These are phyloP conservation scores for Macrosiphum euphorbiae DNA, from an alignment of 2,888 invertebrate species.

Conservation along the genomic window DNA sequence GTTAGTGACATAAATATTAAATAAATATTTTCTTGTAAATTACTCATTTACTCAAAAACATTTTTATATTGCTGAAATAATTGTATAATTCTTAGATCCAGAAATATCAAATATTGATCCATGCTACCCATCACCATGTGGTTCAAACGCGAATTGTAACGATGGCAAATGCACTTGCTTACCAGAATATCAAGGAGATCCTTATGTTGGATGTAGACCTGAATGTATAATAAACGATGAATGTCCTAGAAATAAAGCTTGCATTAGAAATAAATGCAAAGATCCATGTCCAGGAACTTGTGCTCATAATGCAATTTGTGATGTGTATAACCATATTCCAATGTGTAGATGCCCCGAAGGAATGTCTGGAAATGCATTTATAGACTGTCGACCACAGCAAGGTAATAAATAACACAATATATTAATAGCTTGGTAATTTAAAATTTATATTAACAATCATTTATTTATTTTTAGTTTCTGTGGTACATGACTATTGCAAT, in stretches of 20 bases:
- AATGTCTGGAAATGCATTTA: slow-evolving; percentile 80
- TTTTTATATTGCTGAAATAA: not conserved
- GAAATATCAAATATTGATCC: slow-evolving; percentile 71
- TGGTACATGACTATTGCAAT: slow-evolving; percentile 72
- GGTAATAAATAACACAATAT: slow-evolving; percentile 19
- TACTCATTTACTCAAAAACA: not conserved
- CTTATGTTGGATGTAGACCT: slow-evolving; percentile 79
- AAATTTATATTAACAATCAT: slow-evolving; percentile 10
- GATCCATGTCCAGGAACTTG: slow-evolving; percentile 84
- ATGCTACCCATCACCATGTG: slow-evolving; percentile 82
- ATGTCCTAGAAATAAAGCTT: slow-evolving; percentile 79
- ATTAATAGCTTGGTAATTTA: not conserved
- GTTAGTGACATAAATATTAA: slow-evolving; percentile 51
- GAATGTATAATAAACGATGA: slow-evolving; percentile 83
- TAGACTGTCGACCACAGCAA: slow-evolving; percentile 73
- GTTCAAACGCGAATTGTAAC: slow-evolving; percentile 78
- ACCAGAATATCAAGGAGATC: slow-evolving; percentile 76
- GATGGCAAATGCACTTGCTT: slow-evolving; percentile 77
- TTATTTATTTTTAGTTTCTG: slow-evolving; percentile 75
- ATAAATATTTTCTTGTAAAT: not conserved
- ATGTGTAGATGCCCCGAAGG: slow-evolving; percentile 80
- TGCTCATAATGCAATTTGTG: slow-evolving; percentile 80
- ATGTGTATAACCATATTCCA: slow-evolving; percentile 83
- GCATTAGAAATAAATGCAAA: slow-evolving; percentile 78
- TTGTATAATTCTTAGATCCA: slow-evolving; percentile 22